Conservation (phyloP, 2,888 invertebrate species). For the Metalampra italica region DNA sequence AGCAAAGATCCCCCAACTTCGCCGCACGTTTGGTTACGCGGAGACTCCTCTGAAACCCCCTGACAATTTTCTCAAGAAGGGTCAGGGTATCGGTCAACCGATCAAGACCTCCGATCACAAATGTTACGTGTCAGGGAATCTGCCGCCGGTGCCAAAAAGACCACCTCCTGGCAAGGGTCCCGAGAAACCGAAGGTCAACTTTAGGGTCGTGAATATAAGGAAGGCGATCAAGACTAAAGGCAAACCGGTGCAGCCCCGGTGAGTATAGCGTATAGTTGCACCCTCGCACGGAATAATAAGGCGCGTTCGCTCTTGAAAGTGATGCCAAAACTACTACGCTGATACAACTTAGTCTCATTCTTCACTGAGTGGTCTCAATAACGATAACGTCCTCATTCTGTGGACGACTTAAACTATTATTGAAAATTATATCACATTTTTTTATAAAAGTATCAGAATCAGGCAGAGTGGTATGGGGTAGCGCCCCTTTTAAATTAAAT, state of each 20-base stretch:
- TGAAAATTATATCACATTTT: too few species aligned
- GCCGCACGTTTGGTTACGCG: conserved; percentile 83
- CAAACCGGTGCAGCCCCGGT: conserved; percentile 75
- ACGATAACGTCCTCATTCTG: too few species aligned
- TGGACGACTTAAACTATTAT: too few species aligned
- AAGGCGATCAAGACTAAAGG: conserved; percentile 74
- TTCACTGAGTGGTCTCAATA: too few species aligned
- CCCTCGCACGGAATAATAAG: too few species aligned
- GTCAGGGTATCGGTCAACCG: conserved; percentile 70
- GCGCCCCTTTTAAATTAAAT: too few species aligned
- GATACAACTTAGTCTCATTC: too few species aligned
- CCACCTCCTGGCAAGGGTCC: conserved; percentile 45
- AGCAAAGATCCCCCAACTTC: conserved; percentile 60
- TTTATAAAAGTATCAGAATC: too few species aligned
- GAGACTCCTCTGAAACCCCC: conserved; percentile 80
- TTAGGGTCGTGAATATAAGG: conserved; percentile 79
- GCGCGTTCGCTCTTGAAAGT: too few species aligned
- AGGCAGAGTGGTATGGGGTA: too few species aligned
- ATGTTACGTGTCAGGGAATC: conserved; percentile 47
- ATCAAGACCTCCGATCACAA: conserved; percentile 56
- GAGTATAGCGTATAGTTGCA: conserved; percentile 5
- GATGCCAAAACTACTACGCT: too few species aligned
- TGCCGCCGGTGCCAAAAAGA: conserved; percentile 70
- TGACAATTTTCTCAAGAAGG: conserved; percentile 80
- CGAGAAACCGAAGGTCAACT: conserved; percentile 68